These are phyloP conservation scores for Melipona beecheii DNA, from an alignment of 2,888 invertebrate species.

Conservation along the genomic window DNA sequence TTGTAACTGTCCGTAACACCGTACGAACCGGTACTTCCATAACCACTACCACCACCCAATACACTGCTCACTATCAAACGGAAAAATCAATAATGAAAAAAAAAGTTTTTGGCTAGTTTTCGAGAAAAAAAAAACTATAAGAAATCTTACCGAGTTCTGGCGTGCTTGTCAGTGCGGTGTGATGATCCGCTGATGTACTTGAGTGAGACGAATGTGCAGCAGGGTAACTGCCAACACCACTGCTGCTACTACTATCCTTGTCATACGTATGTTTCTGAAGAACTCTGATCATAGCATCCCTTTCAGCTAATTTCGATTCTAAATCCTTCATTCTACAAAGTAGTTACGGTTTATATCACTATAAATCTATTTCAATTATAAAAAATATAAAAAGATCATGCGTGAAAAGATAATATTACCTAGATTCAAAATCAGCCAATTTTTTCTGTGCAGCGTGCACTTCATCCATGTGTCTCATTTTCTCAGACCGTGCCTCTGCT, in stretches of 20 bases:
- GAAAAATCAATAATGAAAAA: constrained; percentile 13
- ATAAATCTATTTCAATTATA: not conserved
- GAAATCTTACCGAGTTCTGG: constrained; percentile 79
- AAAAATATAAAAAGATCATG: not conserved
- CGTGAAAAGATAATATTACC: constrained; percentile 85
- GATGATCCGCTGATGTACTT: constrained; percentile 82
- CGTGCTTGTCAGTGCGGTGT: constrained; percentile 79
- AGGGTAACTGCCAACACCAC: constrained; percentile 86
- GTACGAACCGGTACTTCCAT: constrained; percentile 86
- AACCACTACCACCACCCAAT: constrained; percentile 86
- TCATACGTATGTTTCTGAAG: constrained; percentile 92
- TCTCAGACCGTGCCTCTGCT: constrained; percentile 93
- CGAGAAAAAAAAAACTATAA: not conserved
- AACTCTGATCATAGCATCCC: constrained; percentile 95
- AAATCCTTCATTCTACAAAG: constrained; percentile 90
- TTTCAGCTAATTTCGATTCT: constrained; percentile 94
- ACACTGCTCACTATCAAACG: constrained; percentile 86
- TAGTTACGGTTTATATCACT: not conserved
- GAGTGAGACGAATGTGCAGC: constrained; percentile 83
- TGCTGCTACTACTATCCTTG: constrained; percentile 87
- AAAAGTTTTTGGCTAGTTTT: not conserved
- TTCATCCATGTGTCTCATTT: constrained; percentile 95
- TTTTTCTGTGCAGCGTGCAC: constrained; percentile 93
- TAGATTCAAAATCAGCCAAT: constrained; percentile 93
- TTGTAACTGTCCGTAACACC: constrained; percentile 86